Evolutionary conservation across 2,888 invertebrate species (phyloP).

Genomic region (Mactromeris polynyma): DNA sequence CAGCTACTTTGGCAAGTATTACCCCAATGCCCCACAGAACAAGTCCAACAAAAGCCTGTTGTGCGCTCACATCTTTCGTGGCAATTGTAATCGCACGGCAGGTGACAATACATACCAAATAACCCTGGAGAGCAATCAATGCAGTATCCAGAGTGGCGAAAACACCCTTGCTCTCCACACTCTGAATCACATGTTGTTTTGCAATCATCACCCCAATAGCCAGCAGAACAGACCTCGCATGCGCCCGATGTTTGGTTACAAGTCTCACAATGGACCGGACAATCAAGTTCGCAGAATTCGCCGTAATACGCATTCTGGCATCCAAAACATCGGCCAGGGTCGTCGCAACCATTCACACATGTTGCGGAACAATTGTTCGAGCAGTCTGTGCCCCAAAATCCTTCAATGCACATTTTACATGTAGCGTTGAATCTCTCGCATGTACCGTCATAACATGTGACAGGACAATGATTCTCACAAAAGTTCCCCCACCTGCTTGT

Average conservation of each 20-base stretch:
- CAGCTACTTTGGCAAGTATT: constrained; percentile 11
- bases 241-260: constrained; percentile 35
- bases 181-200: constrained; percentile 10
- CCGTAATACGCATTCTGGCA: constrained; percentile 29
- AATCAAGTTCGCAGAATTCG: constrained; percentile 16
- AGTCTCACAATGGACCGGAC: not conserved
- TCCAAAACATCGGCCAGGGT: constrained; percentile 6
- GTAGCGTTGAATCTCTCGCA: constrained; percentile 12
- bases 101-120: constrained; percentile 28
- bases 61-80: constrained; percentile 3
- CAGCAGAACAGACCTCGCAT: constrained; percentile 28
- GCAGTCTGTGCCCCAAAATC: constrained; percentile 35
- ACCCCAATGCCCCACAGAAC: constrained; percentile 41
- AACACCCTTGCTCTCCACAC: constrained; percentile 28
- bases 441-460: not conserved
- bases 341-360: constrained; percentile 9
- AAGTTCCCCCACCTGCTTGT: constrained; percentile 38
- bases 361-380: not conserved
- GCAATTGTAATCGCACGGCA: constrained; percentile 13
- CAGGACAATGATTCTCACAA: constrained; percentile 28
- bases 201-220: constrained; percentile 37
- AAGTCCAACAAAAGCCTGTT: constrained; percentile 23
- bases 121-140: constrained; percentile 20
- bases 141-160: constrained; percentile 33
- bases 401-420: constrained; percentile 18